Percentiles rank a stretch among this genome's conserved stretches.
Conservation (phyloP, 1,140 invertebrate genomes). For the Melitaea cinxia region DNA sequence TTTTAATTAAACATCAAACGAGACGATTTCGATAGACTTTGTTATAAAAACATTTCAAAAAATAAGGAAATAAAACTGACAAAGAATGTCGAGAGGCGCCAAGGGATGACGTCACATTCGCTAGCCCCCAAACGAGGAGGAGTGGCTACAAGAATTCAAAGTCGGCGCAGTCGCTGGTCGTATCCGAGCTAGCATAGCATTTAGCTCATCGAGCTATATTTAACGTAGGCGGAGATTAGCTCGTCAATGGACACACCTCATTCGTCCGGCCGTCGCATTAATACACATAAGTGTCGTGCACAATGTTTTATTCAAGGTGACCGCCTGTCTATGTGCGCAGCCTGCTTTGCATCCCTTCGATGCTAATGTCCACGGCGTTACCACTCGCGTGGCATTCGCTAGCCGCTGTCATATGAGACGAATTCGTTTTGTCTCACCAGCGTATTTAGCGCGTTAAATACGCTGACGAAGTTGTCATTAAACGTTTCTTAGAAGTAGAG, state of each 20-base stretch:
- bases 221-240: constrained; percentile 49
- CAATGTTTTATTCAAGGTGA: constrained; percentile 45
- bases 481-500: not conserved
- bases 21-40: not conserved
- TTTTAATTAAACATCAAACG: not conserved
- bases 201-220: constrained; percentile 47
- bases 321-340: constrained; percentile 12
- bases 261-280: constrained; percentile 43
- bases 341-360: constrained; percentile 19
- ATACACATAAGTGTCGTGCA: constrained; percentile 36
- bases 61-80: constrained; percentile 36
- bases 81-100: constrained; percentile 31
- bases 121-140: constrained; percentile 25
- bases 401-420: not conserved
- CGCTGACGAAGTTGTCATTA: not conserved
- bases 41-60: not conserved
- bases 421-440: too few species aligned
- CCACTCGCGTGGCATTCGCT: not conserved
- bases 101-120: constrained; percentile 31
- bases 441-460: too few species aligned
- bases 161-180: constrained; percentile 23
- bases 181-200: constrained; percentile 32
- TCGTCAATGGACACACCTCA: constrained; percentile 48
- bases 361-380: not conserved
- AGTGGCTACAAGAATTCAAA: constrained; percentile 37